Percentiles rank a stretch among this genome's conserved stretches.
Evolutionary conservation across 2,113 vertebrate species (phyloP).

Genomic region (Delphinapterus leucas): DNA sequence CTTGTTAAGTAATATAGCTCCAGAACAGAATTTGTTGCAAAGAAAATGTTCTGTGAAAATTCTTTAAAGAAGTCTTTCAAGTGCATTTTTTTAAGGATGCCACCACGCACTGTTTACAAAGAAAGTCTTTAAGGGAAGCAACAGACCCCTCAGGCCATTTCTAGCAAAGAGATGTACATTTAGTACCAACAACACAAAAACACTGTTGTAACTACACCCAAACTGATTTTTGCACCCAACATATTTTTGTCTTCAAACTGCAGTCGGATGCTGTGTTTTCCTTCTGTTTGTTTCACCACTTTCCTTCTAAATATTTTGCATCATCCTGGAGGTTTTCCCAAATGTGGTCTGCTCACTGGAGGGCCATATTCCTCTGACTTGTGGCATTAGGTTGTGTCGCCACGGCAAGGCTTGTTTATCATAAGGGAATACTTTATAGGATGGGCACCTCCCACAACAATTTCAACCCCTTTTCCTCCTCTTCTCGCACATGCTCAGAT

Average conservation of each 20-base stretch:
- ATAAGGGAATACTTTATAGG: not conserved
- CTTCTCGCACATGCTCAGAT: conserved; percentile 16
- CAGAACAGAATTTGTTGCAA: conserved; percentile 52
- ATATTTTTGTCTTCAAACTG: conserved; percentile 33
- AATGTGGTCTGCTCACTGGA: conserved; percentile 8
- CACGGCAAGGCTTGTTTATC: conserved; percentile 78
- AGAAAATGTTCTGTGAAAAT: conserved; percentile 73
- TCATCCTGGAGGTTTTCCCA: conserved; percentile 77
- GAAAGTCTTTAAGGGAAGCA: conserved; percentile 43
- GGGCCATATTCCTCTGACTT: conserved; percentile 12
- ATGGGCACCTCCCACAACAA: not conserved
- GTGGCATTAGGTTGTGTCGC: conserved; percentile 66
- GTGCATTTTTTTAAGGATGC: conserved; percentile 41
- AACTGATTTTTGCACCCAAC: conserved; percentile 4
- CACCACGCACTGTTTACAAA: conserved; percentile 67
- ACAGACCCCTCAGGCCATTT: conserved; percentile 23
- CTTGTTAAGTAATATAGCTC: conserved; percentile 53
- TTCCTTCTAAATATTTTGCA: conserved; percentile 81
- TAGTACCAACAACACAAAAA: not conserved
- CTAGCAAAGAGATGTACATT: not conserved
- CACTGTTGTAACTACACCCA: rapidly evolving
- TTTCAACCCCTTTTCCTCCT: conserved; percentile 26
- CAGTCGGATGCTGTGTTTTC: conserved; percentile 60
- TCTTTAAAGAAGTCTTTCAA: conserved; percentile 65
- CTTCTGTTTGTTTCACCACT: conserved; percentile 78